Conservation (phyloP, 2,888 invertebrate genomes). For the Chorisops tibialis region DNA sequence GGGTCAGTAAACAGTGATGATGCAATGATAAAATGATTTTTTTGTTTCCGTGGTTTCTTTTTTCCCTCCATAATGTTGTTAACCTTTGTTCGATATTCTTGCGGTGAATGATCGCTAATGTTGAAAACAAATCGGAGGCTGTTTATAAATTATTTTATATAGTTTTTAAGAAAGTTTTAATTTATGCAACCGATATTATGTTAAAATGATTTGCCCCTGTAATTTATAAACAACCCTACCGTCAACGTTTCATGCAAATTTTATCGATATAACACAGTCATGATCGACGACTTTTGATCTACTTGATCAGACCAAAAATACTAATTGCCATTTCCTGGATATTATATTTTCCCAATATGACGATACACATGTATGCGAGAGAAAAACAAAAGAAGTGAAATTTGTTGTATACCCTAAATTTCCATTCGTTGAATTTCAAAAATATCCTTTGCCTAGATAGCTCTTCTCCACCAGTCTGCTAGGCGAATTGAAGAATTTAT, state of each 20-base stretch:
- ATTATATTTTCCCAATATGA: slow-evolving; percentile 3
- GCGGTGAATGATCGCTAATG: no score
- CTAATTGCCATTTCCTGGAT: not conserved
- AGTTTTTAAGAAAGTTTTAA: no score
- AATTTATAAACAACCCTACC: not conserved
- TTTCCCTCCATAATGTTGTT: no score
- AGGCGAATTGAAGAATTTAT: slow-evolving; percentile 19
- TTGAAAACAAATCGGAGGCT: no score
- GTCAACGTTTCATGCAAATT: slow-evolving; percentile 12
- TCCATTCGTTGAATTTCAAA: slow-evolving; percentile 56
- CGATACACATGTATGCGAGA: slow-evolving; percentile 19
- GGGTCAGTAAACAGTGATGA: slow-evolving; percentile 19
- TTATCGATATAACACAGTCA: not conserved
- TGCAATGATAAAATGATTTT: not conserved
- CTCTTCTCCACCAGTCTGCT: slow-evolving; percentile 50
- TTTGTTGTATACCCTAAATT: slow-evolving; percentile 55
- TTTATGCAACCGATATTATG: no score
- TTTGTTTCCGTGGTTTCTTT: no score
- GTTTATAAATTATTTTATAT: no score
- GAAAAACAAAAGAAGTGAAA: slow-evolving; percentile 34
- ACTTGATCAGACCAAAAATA: not conserved
- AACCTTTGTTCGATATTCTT: no score
- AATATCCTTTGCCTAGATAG: slow-evolving; percentile 43
- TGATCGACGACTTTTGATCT: not conserved
- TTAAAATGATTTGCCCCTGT: no score